A percentile compares a stretch with the other conserved stretches of the same genome.
phyloP scores from a whole-genome alignment of 2,113 vertebrate species.

The Euleptes europaea region DNA sequence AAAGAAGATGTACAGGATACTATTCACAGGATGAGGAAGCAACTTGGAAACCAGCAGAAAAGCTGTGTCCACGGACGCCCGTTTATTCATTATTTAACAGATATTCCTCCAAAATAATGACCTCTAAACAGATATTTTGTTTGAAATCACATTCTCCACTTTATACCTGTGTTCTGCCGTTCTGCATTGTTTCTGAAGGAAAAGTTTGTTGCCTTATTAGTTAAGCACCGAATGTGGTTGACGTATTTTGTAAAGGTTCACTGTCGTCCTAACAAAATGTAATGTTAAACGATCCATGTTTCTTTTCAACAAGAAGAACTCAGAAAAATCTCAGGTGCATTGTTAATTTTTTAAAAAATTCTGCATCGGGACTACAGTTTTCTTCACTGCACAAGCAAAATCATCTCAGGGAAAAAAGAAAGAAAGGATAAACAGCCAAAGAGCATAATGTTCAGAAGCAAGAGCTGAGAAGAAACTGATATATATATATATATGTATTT shows the following conservation, averaged over 20 bases:
- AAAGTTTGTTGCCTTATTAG: too few relatives aligned
- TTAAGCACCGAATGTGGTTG: background rate
- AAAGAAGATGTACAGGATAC: slow-evolving; percentile 85
- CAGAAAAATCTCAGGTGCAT: background rate
- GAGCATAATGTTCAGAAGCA: background rate
- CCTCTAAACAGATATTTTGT: slow-evolving; percentile 62
- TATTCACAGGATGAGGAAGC: slow-evolving; percentile 81
- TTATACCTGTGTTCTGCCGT: slow-evolving; percentile 18
- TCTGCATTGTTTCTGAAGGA: too few relatives aligned
- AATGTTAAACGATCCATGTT: background rate
- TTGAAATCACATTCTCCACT: slow-evolving; percentile 46
- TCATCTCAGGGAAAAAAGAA: too few relatives aligned
- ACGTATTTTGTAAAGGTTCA: background rate
- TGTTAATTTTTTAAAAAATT: background rate
- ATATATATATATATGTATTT: background rate
- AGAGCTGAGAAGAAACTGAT: background rate
- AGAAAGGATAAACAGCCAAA: background rate
- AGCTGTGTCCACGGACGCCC: slow-evolving; percentile 89
- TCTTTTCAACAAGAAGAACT: background rate
- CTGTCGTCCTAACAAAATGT: background rate
- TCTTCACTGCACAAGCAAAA: background rate
- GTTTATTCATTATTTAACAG: slow-evolving; percentile 85
- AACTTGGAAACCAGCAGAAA: slow-evolving; percentile 79
- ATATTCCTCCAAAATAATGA: slow-evolving; percentile 78
- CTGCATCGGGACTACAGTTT: background rate